phyloP scores from a whole-genome alignment of 30 jellyfish, hydroid and myxozoan species.

The Hydractinia echinata region DNA sequence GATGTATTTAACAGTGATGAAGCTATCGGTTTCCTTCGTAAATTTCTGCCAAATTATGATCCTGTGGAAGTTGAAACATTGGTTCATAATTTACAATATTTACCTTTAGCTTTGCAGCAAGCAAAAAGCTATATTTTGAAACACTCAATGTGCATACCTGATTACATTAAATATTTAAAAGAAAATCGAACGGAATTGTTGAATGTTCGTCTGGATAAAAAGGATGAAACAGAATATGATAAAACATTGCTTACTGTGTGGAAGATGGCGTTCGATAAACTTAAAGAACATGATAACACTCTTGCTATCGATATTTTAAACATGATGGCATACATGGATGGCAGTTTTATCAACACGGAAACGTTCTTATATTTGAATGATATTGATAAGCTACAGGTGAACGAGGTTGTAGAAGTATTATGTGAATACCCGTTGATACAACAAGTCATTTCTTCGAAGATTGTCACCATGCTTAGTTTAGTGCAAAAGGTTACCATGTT shows the following conservation, averaged over 20 bases:
- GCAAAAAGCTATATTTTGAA: slow-evolving; percentile 46
- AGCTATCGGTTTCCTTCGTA: slow-evolving; percentile 17
- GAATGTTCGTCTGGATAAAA: background rate
- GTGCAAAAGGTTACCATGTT: background rate
- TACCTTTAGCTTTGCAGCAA: slow-evolving; percentile 59
- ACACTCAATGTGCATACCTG: background rate
- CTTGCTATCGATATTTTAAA: slow-evolving; percentile 8
- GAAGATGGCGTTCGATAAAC: slow-evolving; percentile 49
- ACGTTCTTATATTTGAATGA: background rate
- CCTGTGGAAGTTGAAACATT: slow-evolving; percentile 33
- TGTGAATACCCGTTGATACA: background rate
- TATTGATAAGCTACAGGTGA: background rate
- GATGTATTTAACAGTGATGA: slow-evolving; percentile 29
- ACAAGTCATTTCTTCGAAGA: background rate
- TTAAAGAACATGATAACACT: slow-evolving; percentile 11
- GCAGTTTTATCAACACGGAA: background rate
- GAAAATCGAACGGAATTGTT: slow-evolving; percentile 26
- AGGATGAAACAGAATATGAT: slow-evolving; percentile 11
- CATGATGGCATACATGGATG: slow-evolving; percentile 14
- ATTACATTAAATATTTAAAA: slow-evolving; percentile 28
- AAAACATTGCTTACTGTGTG: slow-evolving; percentile 27
- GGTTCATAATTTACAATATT: slow-evolving; percentile 38
- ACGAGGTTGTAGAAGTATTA: background rate
- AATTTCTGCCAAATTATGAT: background rate
- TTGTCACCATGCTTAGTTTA: background rate